Base-by-base conservation (phyloP, 1,140 invertebrate genomes). In the Drosophila grimshawi region DNA sequence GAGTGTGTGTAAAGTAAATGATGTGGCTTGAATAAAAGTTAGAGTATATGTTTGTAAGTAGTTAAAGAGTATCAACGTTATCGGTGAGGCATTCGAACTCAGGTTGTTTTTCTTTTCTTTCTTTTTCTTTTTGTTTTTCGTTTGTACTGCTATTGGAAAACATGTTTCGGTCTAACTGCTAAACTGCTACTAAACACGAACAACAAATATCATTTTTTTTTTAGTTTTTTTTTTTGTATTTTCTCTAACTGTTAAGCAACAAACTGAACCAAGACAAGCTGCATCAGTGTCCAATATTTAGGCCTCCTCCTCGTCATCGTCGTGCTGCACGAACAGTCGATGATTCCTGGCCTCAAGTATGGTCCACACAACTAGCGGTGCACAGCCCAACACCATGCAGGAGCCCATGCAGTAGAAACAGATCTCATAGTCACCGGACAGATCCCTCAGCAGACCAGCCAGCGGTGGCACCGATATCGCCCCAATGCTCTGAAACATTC, bases 341-440 rank as follows among this genome's bases (percentile, higher is more conserved):
- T 90, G 81, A 55, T 92, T 82, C 0, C 88, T 77, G 6, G 85
- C 81, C 67, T 92, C 91, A 4, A 92, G 62, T 2, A 92, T 71
- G 55, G 68, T 76, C 86, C 90, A 92, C 3, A 92, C 90, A 3
- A 95, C 91, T 19, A 95, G 86, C 3, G 95, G 95, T 39, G 95
- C 90, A 61, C 95, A 94, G 52, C 95, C 95, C 45, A 95, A 89
- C 1, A 96, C 94, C 95, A 96, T 96, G 78, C 95, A 96, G 3
- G 95, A 95, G 7, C 95, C 95, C 95, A 96, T 96, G 70, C 95
- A 95, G 73, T 95, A 94, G 91, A 96, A 96, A 88, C 95, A 95
- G 72, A 95, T 94, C 0, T 94, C 94, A 80, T 96, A 96, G 57
- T 95, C 95, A 8, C 95, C 95, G 0, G 95, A 96, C 1, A 95